Conservation (phyloP, 2,113 vertebrate genomes). For the Mungos mungo region DNA sequence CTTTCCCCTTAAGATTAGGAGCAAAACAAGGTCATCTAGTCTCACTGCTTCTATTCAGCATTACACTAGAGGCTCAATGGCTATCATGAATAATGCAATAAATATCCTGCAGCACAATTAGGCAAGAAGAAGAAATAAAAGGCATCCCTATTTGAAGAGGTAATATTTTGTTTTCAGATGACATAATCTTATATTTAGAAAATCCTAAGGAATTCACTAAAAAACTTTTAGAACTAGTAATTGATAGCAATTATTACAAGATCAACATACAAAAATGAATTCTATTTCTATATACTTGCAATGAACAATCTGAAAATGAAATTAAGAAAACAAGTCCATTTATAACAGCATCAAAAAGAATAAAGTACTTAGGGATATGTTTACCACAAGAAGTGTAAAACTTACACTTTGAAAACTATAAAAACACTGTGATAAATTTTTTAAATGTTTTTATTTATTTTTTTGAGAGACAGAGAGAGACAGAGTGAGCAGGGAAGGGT, state of each 20-base stretch:
- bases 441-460: too few relatives aligned
- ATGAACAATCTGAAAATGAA: not conserved
- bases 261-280: conserved; percentile 2
- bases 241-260: not conserved
- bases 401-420: not conserved
- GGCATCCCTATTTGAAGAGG: not conserved
- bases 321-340: not conserved
- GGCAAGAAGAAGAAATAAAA: not conserved
- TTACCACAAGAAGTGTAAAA: not conserved
- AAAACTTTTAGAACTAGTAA: not conserved
- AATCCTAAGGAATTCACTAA: conserved; percentile 19
- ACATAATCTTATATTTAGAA: not conserved
- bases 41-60: not conserved
- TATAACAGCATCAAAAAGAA: conserved; percentile 16
- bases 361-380: not conserved
- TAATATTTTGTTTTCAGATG: not conserved
- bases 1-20: not conserved
- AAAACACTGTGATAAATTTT: not conserved
- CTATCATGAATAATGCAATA: not conserved
- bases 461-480: too few relatives aligned
- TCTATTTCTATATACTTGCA: not conserved
- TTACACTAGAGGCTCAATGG: not conserved
- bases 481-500: too few relatives aligned
- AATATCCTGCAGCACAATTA: not conserved
- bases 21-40: not conserved